Evolutionary conservation across 2,797 vertebrate genomes (phyloP).

Genomic region (Schizothorax lantsangensis): DNA sequence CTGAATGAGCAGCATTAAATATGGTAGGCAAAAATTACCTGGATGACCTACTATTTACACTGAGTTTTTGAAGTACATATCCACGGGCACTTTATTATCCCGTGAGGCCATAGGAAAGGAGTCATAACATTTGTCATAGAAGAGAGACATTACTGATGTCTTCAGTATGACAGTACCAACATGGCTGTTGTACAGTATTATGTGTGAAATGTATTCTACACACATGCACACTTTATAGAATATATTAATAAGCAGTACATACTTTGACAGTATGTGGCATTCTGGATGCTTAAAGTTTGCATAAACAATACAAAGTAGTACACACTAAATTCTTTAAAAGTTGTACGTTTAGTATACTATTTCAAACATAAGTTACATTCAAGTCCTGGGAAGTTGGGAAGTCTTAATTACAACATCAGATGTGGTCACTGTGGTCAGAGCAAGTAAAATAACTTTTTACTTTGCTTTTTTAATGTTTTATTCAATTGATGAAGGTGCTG

Average conservation of each 20-base stretch:
- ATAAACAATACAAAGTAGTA: background rate
- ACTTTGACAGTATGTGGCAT: background rate
- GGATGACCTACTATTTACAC: no score
- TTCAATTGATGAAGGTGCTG: background rate
- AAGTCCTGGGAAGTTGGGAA: no score
- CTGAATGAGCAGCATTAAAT: no score
- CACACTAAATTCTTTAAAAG: background rate
- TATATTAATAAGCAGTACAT: background rate
- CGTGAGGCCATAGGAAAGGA: background rate
- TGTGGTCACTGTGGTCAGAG: background rate
- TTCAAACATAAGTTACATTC: background rate
- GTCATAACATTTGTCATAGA: background rate
- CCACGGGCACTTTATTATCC: background rate
- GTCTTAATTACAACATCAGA: no score
- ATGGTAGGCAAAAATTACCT: no score
- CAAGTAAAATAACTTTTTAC: no score
- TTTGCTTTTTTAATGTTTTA: background rate
- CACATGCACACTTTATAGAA: background rate
- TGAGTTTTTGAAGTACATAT: background rate
- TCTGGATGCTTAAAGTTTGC: background rate
- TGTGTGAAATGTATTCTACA: background rate
- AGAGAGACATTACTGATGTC: background rate
- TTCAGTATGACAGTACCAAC: background rate
- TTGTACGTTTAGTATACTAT: background rate
- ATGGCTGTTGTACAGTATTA: background rate